Percentiles rank a stretch among this genome's conserved stretches.
Conservation (phyloP, 2,113 vertebrate genomes). For the Acrocephalus arundinaceus region DNA sequence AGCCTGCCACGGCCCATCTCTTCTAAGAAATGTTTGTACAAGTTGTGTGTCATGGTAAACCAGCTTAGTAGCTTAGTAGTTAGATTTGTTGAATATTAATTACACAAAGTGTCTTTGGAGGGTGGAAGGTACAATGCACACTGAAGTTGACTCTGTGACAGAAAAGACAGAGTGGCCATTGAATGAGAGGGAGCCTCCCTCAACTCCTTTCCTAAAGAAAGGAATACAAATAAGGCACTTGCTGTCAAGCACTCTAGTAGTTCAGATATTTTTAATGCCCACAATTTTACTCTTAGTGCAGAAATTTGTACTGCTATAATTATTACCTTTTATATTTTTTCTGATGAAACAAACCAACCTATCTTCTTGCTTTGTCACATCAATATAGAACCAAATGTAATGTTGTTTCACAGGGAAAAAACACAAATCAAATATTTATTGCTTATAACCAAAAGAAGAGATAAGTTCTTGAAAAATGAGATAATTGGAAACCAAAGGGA, state of each 20-base stretch:
- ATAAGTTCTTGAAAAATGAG: background rate
- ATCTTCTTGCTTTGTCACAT: background rate
- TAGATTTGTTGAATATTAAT: background rate
- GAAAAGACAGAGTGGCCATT: background rate
- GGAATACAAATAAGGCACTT: background rate
- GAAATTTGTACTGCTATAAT: background rate
- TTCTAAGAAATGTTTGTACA: background rate
- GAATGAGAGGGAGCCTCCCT: background rate
- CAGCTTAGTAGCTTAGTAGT: background rate
- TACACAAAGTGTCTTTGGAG: background rate
- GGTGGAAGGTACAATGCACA: background rate
- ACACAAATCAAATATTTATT: background rate
- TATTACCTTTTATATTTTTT: background rate
- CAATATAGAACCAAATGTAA: background rate
- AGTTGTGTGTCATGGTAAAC: background rate
- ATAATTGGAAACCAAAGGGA: background rate
- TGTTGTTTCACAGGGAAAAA: background rate
- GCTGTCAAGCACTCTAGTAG: background rate
- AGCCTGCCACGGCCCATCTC: background rate
- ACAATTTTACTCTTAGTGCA: background rate
- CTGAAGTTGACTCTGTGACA: background rate
- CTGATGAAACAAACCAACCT: background rate
- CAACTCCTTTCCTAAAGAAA: background rate
- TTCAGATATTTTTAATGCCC: background rate
- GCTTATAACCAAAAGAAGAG: background rate